Base-by-base conservation (phyloP, 30 jellyfish, hydroid and myxozoan genomes). In the Pelagia noctiluca region DNA sequence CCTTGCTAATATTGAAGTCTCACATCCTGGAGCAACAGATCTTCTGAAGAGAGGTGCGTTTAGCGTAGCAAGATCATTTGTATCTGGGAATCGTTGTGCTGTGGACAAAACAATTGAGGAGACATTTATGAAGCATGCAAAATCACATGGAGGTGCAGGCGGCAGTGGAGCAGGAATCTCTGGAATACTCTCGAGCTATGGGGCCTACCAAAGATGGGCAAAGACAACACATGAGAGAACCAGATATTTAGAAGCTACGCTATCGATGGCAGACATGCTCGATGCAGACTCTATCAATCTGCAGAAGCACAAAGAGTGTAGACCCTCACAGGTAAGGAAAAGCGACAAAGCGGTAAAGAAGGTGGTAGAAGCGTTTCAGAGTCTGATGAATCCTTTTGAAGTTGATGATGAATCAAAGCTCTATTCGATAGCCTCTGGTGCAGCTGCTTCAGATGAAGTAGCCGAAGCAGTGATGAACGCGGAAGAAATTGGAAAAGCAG, bases 1-100 rank as follows among this genome's bases (percentile, higher is more conserved):
- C 60, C 71, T 71, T 71, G 84, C 84, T 35, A 21, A 71, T 46
- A 71, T 71, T 71, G 84, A 71, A 35, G 78, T 25, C 71, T 29
- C 84, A 46, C 76, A 71, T 46, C 71, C 84, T 35, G 78, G 84
- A 46, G 84, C 84, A 71, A 71, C 84, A 71, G 71, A 71, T 35
- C 71, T 71, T 36, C 71, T 71, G n/a, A 71, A 46, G 33, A 71
- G 68, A 35, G 84, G 84, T 67, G 80, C 71, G 42, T 35, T 46
- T 71, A 71, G 84, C 71, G 84, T 71, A 35, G 71, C 73, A 35
- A 35, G 84, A 71, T 71, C 84, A 2, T 35, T 71, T 36, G 84
- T 71, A 71, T 46, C 84, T 71, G 71, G 84, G 42, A 35, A 46
- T 46, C 71, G 76, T 46, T 35, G 73, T 46, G 84, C 71, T 46